Base-by-base conservation (phyloP, 1,140 invertebrate species). In the Dufourea novaeangliae region DNA sequence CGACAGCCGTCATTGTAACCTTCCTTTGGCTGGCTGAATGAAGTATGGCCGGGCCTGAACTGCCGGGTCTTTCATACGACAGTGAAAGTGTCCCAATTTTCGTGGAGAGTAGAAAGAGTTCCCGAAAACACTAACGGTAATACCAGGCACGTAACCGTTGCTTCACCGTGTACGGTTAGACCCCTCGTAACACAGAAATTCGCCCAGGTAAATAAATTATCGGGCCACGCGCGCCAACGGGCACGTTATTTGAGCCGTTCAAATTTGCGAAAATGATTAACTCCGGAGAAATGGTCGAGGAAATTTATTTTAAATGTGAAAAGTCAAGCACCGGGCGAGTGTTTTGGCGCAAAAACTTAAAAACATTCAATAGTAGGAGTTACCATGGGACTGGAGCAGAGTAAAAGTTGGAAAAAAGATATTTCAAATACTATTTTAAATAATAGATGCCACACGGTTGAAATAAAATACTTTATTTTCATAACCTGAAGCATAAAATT, bases 51-150 rank as follows among this genome's bases (percentile, higher is more conserved):
- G 66, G 67, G n/a, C n/a, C 5, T 29, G 74, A 69, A 29, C 50
- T 68, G 82, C 52, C 70, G 81, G 34, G 64, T 61, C 63, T 70
- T 82, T 83, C 82, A 25, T 79, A 37, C 78, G 83, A 84, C 78
- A 84, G 83, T 84, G 83, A 84, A 84, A 84, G 83, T 83, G 83
- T 83, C 82, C 83, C 22, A 84, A 84, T 84, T 84, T 80, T 64
- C n/a, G n/a, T n/a, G n/a, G 6, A 52, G 54, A 39, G 64, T 37
- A 64, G 72, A 82, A 75, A 79, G 82, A 83, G 80, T 74, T 83
- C 59, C 68, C 69, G 76, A 63, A 29, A 78, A 75, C 50, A 63
- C 73, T 50, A 50, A 68, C 54, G 63, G 46, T 70, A 79, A 63
- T 62, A 37, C 54, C 37, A 14, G 17, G 34, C 68, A 29, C 73